Base-by-base conservation (phyloP, 1,140 invertebrate species). In the Fopius arisanus region DNA sequence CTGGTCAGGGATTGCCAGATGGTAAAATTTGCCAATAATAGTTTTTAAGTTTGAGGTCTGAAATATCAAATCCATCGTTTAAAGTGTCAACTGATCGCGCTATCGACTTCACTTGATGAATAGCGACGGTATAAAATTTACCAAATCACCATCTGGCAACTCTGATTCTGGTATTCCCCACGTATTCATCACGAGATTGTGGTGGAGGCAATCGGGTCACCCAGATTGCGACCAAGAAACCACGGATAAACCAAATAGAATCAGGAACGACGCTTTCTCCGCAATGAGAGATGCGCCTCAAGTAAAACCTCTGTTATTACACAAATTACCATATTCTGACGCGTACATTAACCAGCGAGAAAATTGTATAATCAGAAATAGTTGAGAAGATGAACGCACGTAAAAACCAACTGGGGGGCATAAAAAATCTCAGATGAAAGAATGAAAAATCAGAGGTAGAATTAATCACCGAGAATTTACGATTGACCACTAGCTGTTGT, bases 141-240 rank as follows among this genome's bases (percentile, higher is more conserved):
- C n/a, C n/a, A n/a, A n/a, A n/a, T n/a, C n/a, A n/a, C n/a, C n/a
- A n/a, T n/a, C n/a, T n/a, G n/a, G n/a, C n/a, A n/a, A n/a, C n/a
- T n/a, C n/a, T n/a, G 33, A 37, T 48, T 59, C 23, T 28, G 23
- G 54, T 59, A 26, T 59, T 59, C 10, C 54, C 23, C 19, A 59
- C 5, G 23, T 59, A 14, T 26, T 59, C 10, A 59, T 12, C 54
- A 19, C 14, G 23, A 59, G 54, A 59, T 59, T 59, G 54, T 28
- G 65, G 74, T 72, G 48, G 69, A 77, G 54, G 70, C 80, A 86
- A 86, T 86, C 83, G 74, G 85, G 85, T 86, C 84, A 86, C 84
- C 84, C 84, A 85, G 83, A 85, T 86, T 67, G 62, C 62, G 54
- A 29, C 23, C n/a, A 37, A 65, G 65, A 65, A 28, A 14, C 40